Evolutionary conservation across 1,140 invertebrate species (phyloP), one percentile per base, ranked within the genome.

Genomic region (Bombus confusus): DNA sequence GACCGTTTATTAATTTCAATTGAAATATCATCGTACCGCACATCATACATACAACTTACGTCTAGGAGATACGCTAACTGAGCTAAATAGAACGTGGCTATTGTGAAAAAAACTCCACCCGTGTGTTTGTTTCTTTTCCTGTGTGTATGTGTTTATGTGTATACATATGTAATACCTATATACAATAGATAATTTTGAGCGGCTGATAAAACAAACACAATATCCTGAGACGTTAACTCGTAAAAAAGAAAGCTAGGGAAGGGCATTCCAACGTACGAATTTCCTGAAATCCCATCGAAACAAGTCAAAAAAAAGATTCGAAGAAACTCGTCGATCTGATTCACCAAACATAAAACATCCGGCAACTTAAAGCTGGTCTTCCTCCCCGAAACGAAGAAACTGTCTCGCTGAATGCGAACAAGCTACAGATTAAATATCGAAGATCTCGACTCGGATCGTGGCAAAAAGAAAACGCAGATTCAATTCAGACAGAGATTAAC

Each of bases 151-250:
- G 84, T 91, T 41, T 75, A 25, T 71, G 22, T 69, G 62, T 80
- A 71, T 77, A 83, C n/a, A 88, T 91, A 91, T 81, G 86, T 82
- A 82, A 91, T 80, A 83, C 68, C 86, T 92, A 92, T 92, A 92
- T 92, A 93, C 91, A 93, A 78, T 57, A 92, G 37, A 62, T 83
- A 87, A 83, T 79, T 83, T 77, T 71, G 62, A 59, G 62, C 77
- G 85, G 64, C 79, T 87, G 52, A 85, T 8, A 83, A 83, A 86
- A 84, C 43, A 68, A 82, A 75, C 34, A 82, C 74, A 87, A 86
- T 79, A 80, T 90, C 88, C 92, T 93, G 91, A 92, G 91, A 92
- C 87, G 87, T 88, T 92, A 93, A 92, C 88, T 87, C 47, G 78
- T 87, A 74, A n/a, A 31, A 85, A 91, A 52, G 18, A 52, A 83